Evolutionary conservation across 2,113 vertebrate genomes (phyloP), one percentile per base, ranked within the genome.

Genomic region (Corydoras sp.): DNA sequence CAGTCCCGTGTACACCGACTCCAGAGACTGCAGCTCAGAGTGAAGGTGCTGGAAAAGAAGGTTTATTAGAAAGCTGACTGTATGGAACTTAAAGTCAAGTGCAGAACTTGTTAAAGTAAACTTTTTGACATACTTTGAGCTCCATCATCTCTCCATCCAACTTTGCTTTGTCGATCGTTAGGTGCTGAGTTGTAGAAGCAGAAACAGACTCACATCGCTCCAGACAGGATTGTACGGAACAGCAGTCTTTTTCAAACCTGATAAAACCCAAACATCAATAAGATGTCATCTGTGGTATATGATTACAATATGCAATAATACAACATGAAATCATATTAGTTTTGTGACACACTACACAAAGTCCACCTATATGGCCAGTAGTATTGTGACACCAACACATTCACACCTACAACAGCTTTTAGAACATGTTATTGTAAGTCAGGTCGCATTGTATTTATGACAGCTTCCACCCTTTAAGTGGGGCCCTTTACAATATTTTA

Each of bases 221-320:
- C 76, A 99, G 35, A 88, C 92, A 97, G 18, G 84, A 91, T 70
- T 87, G 31, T 78, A 98, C 92, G 58, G 84, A 83, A 10, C 90
- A 89, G 0, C 89, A 81, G 4, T 94, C 92, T 73, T 96, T 99
- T 81, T 99, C 95, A 69, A 91, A 90, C 83, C 97, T 99, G 78
- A 67, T 10, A 74, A 74, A 85, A 10, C 56, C 77, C 5, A 84
- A 29, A 30, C 0, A 68, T 6, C 54, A 56, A 56, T 53, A 10
- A 14, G 51, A 14, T 53, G 10, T 43, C 35, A 43, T 43, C 7
- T 43, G 35, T 43, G 35, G 35, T 43, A 8, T 43, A 43, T 24
- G 18, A 24, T 24, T 24, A 24, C 18, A 24, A 24, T 24, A 24
- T 24, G 2, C 18, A 24, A 24, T 24, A 24, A 24, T 24, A 24